Percentiles rank a stretch among this genome's conserved stretches.
Evolutionary conservation across 2,797 vertebrate species (phyloP).

Genomic region (Brachyalestes nurse): DNA sequence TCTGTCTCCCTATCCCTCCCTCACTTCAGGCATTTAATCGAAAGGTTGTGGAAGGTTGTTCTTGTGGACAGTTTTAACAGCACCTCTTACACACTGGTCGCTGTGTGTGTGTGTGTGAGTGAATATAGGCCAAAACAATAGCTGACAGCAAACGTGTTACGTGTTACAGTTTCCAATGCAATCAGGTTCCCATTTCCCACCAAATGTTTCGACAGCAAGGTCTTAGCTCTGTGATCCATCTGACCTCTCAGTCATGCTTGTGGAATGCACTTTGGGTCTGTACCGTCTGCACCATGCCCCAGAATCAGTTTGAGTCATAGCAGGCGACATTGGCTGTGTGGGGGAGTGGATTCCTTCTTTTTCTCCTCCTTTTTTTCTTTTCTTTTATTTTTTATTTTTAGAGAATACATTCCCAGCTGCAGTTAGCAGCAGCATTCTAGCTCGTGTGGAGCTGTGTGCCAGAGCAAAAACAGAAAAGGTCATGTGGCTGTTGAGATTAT

Average conservation of each 20-base stretch:
- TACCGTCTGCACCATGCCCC: slow-evolving; percentile 19
- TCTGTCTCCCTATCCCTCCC: not conserved
- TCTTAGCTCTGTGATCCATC: slow-evolving; percentile 21
- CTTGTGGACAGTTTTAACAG: slow-evolving; percentile 60
- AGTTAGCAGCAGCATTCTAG: not conserved
- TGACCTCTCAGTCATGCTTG: slow-evolving; percentile 36
- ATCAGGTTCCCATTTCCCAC: slow-evolving; percentile 22
- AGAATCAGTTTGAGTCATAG: slow-evolving; percentile 17
- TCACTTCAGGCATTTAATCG: not conserved
- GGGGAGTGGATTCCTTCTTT: not conserved
- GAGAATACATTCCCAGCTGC: slow-evolving; percentile 5
- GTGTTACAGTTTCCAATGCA: not conserved
- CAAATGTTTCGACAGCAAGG: not conserved
- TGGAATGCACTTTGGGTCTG: slow-evolving; percentile 34
- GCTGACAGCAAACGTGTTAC: too few species aligned
- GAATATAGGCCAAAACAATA: not conserved
- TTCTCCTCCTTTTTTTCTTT: not conserved
- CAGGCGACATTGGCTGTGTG: slow-evolving; percentile 11
- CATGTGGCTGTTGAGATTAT: slow-evolving; percentile 1
- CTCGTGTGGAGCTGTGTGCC: not conserved
- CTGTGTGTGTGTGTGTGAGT: too few species aligned
- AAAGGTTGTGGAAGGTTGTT: slow-evolving; percentile 57
- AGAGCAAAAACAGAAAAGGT: slow-evolving; percentile 18
- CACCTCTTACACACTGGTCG: slow-evolving; percentile 50
- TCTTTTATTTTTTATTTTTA: not conserved